Conservation (phyloP, 2,888 invertebrate genomes). For the Dasysyrphus tricinctus region DNA sequence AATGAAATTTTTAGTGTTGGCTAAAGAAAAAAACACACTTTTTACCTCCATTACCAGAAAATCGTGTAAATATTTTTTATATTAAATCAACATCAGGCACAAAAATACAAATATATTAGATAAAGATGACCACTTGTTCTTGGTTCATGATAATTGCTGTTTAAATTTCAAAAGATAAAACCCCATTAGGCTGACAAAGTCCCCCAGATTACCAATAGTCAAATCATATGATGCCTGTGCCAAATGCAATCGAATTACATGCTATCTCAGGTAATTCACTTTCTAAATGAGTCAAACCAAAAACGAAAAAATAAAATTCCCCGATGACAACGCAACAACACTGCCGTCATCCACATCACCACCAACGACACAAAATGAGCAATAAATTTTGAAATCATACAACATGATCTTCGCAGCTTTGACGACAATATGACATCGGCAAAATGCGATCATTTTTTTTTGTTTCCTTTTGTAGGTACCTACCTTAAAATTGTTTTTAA, state of each 20-base stretch:
- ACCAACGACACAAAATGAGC: slow-evolving; percentile 29
- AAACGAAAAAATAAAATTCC: slow-evolving; percentile 11
- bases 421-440: slow-evolving; percentile 49
- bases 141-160: slow-evolving; percentile 16
- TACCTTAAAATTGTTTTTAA: slow-evolving; percentile 9
- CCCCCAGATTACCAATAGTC: slow-evolving; percentile 21
- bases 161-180: slow-evolving; percentile 21
- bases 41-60: neutral
- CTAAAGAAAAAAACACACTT: neutral
- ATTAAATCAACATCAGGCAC: neutral
- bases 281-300: slow-evolving; percentile 58
- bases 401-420: slow-evolving; percentile 55
- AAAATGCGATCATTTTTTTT: slow-evolving; percentile 39
- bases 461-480: slow-evolving; percentile 11
- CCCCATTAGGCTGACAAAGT: slow-evolving; percentile 36
- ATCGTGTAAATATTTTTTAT: neutral
- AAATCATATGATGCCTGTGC: neutral
- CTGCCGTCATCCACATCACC: neutral
- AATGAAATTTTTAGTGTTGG: too few species aligned
- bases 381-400: slow-evolving; percentile 14
- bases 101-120: neutral
- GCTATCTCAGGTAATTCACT: slow-evolving; percentile 61
- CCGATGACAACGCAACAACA: slow-evolving; percentile 23
- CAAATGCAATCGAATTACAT: neutral
- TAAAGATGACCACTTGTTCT: slow-evolving; percentile 16